Conservation (phyloP, 2,888 invertebrate genomes). For the Ichneumoninae sp. region DNA sequence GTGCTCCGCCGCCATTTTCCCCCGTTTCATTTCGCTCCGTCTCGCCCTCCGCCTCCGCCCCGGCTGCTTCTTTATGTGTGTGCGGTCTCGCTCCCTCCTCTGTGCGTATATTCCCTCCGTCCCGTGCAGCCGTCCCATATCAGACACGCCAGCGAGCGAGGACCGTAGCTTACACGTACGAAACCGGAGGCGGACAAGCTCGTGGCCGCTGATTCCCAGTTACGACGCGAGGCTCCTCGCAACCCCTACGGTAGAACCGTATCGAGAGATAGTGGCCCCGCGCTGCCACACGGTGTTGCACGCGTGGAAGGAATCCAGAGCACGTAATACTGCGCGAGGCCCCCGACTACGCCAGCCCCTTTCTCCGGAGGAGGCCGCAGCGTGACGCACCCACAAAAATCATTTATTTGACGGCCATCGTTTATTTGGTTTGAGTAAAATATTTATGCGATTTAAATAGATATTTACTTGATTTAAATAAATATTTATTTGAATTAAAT, state of each 20-base stretch:
- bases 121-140: conserved; percentile 20
- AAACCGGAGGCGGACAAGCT: conserved; percentile 8
- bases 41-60: background rate
- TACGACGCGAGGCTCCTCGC: conserved; percentile 53
- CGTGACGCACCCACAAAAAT: background rate
- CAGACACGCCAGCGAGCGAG: conserved; percentile 21
- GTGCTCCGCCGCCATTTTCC: conserved; percentile 49
- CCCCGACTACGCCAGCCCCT: background rate
- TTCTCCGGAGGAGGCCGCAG: background rate
- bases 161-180: background rate
- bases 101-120: conserved; percentile 34
- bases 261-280: conserved; percentile 46
- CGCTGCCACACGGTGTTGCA: conserved; percentile 27
- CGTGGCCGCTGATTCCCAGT: conserved; percentile 53
- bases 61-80: conserved; percentile 62
- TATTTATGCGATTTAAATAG: no score
- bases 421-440: no score
- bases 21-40: conserved; percentile 65
- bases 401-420: no score
- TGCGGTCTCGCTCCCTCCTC: conserved; percentile 5
- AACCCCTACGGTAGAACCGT: conserved; percentile 23
- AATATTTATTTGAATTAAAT: no score
- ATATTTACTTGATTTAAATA: no score
- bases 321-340: conserved; percentile 60
- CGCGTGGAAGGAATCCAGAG: conserved; percentile 67